These are phyloP conservation scores for Amblyteles armatorius DNA, from an alignment of 2,888 invertebrate species.

Conservation along the genomic window DNA sequence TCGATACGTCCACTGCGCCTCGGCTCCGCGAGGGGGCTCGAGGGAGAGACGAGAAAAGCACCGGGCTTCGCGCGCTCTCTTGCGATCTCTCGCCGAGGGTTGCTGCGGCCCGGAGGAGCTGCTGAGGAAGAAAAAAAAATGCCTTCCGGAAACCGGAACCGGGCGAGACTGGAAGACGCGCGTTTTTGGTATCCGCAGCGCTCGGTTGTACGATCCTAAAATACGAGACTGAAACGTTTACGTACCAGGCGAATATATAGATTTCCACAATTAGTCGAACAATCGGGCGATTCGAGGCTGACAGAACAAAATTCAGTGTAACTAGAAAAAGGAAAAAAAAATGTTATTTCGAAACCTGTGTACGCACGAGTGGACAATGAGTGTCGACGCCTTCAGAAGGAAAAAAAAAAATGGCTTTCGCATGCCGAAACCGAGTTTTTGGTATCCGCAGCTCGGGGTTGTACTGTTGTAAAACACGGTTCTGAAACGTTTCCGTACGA, in stretches of 20 bases:
- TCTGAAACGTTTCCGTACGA: not conserved
- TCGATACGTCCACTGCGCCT: conserved; percentile 65
- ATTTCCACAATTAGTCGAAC: not conserved
- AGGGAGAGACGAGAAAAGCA: conserved; percentile 61
- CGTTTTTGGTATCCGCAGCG: conserved; percentile 57
- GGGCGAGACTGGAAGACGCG: conserved; percentile 81
- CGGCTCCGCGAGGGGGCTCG: conserved; percentile 67
- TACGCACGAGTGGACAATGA: too few relatives aligned
- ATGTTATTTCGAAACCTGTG: too few relatives aligned
- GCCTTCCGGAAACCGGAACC: conserved; percentile 81
- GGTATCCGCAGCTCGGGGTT: conserved; percentile 36
- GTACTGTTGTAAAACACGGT: conserved; percentile 34
- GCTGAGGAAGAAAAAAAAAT: conserved; percentile 64
- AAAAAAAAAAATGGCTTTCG: conserved; percentile 76
- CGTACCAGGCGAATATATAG: not conserved
- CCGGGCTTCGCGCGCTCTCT: not conserved
- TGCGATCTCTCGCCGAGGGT: conserved; percentile 17
- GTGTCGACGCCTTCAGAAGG: not conserved
- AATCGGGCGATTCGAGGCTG: not conserved
- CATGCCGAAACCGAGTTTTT: conserved; percentile 76
- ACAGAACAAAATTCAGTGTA: not conserved
- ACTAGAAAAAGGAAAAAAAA: too few relatives aligned
- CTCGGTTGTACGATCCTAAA: conserved; percentile 50
- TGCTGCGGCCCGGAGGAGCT: not conserved
- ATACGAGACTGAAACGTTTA: not conserved